A percentile compares a stretch with the other conserved stretches of the same genome.
phyloP scores from a whole-genome alignment of 2,797 vertebrate genomes.

The Poliocrania exsul region DNA sequence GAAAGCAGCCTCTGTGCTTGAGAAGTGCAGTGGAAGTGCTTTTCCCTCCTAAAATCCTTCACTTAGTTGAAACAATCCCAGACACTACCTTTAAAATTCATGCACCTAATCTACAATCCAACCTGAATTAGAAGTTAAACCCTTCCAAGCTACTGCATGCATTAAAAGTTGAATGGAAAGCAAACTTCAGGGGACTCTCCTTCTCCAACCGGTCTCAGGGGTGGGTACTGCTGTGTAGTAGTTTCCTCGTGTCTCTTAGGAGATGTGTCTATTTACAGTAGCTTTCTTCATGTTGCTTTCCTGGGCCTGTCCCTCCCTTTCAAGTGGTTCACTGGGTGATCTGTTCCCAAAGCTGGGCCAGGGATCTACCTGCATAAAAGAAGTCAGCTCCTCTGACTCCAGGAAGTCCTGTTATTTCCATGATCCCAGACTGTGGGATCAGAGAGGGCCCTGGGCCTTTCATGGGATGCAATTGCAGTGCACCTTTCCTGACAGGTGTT shows the following conservation, averaged over 20 bases:
- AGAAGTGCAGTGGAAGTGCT: background rate
- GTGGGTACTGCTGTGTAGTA: background rate
- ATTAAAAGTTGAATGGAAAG: background rate
- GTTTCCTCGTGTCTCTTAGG: accelerated
- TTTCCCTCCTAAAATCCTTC: background rate
- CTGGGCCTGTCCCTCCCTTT: background rate
- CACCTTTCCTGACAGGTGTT: background rate
- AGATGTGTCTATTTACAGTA: background rate
- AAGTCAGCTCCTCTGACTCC: background rate
- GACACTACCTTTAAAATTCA: background rate
- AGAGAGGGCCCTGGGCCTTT: background rate
- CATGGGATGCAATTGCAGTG: background rate
- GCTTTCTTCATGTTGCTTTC: background rate
- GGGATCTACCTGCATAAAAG: accelerated
- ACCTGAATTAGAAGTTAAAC: background rate
- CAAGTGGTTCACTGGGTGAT: background rate
- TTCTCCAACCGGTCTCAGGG: background rate
- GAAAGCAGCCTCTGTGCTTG: background rate
- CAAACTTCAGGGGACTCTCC: background rate
- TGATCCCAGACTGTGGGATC: background rate
- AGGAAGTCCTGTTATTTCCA: background rate
- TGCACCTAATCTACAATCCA: background rate
- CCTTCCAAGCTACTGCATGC: background rate
- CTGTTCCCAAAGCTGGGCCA: background rate
- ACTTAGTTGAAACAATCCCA: background rate